phyloP scores from a whole-genome alignment of 2,888 invertebrate species.

The Melinaea marsaeus region DNA sequence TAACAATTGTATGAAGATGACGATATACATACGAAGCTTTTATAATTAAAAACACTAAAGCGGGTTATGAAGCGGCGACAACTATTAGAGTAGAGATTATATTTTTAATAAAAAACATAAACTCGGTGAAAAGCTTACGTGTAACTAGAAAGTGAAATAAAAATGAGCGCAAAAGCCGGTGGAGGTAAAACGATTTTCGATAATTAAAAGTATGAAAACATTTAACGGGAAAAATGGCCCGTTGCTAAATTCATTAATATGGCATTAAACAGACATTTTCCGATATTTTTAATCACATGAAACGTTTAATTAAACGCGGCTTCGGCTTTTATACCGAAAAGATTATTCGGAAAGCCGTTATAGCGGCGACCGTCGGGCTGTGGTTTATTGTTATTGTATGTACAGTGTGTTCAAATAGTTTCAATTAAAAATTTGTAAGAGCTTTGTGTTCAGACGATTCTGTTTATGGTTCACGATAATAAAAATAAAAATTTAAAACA shows the following conservation, averaged over 20 bases:
- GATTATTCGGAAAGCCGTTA: constrained; percentile 30
- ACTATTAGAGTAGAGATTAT: background rate
- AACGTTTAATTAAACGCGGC: constrained; percentile 36
- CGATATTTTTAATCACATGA: constrained; percentile 38
- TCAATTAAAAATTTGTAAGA: background rate
- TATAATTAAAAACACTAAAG: too few species aligned
- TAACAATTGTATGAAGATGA: too few species aligned
- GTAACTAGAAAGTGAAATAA: constrained; percentile 3
- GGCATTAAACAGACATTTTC: constrained; percentile 29
- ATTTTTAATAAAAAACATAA: constrained; percentile 2
- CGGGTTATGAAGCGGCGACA: background rate
- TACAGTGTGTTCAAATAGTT: background rate
- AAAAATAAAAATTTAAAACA: too few species aligned
- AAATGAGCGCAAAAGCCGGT: constrained; percentile 1
- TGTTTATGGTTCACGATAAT: too few species aligned
- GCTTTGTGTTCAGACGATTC: too few species aligned
- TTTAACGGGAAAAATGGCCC: constrained; percentile 22
- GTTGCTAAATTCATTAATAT: constrained; percentile 28
- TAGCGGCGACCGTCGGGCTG: constrained; percentile 13
- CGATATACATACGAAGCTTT: too few species aligned
- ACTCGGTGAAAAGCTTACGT: background rate
- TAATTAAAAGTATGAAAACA: constrained; percentile 5
- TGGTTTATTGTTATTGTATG: background rate
- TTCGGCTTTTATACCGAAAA: constrained; percentile 32
- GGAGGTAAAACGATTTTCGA: constrained; percentile 2